These are phyloP conservation scores for Gyps fulvus DNA, from an alignment of 2,113 vertebrate genomes.

Conservation along the genomic window DNA sequence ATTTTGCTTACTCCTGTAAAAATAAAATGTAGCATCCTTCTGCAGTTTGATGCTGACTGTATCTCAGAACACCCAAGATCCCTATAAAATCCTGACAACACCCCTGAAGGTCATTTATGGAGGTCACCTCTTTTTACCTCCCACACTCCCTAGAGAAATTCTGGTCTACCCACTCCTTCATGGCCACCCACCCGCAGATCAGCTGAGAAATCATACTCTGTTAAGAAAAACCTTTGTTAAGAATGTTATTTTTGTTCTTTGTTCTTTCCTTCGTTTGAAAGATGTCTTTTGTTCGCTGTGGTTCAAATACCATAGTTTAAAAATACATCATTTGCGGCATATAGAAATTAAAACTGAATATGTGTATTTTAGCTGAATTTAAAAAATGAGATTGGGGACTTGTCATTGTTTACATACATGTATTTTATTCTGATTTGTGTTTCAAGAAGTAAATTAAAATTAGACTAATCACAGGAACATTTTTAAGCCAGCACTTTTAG, in stretches of 20 bases:
- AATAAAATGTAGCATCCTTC: not conserved
- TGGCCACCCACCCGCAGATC: slow-evolving; percentile 46
- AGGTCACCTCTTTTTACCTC: slow-evolving; percentile 20
- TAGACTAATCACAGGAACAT: not conserved
- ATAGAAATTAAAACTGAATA: not conserved
- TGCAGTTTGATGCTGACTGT: not conserved
- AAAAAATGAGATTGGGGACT: not conserved
- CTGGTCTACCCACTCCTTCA: not conserved
- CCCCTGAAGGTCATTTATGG: not conserved
- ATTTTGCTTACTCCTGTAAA: not conserved
- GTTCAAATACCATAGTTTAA: not conserved
- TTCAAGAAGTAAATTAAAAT: not conserved
- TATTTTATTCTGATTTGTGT: not conserved
- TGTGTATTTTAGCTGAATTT: not conserved
- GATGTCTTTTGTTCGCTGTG: not conserved
- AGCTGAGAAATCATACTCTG: slow-evolving; percentile 51
- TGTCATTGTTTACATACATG: not conserved
- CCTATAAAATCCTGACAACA: not conserved
- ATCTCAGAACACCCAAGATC: slow-evolving; percentile 10
- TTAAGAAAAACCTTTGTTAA: not conserved
- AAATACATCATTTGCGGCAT: not conserved
- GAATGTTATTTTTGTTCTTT: slow-evolving; percentile 17
- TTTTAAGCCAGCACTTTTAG: not conserved
- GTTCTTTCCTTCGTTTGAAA: not conserved
- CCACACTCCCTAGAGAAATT: not conserved